These are phyloP conservation scores for Aythya fuligula DNA, from an alignment of 2,797 vertebrate genomes.

Conservation along the genomic window DNA sequence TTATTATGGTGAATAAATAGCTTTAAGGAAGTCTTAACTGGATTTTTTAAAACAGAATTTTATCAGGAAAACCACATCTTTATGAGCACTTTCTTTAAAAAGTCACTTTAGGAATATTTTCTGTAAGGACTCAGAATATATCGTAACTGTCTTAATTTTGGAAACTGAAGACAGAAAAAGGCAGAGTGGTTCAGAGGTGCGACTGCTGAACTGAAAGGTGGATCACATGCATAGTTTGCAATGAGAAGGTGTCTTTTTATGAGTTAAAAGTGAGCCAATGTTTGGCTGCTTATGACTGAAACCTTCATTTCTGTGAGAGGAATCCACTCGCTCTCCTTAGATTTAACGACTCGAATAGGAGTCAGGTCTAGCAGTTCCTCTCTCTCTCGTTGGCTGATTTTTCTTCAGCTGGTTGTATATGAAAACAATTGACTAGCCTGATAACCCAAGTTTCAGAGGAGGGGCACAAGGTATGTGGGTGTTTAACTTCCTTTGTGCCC, in stretches of 20 bases:
- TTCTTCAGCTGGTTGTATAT: not conserved
- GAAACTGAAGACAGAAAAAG: not conserved
- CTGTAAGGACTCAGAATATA: not conserved
- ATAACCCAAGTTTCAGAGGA: not conserved
- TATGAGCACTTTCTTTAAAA: not conserved
- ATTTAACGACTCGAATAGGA: not conserved
- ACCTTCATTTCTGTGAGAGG: not conserved
- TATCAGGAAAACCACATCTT: not conserved
- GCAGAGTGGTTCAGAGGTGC: not conserved
- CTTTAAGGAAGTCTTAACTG: not conserved
- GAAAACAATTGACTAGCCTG: not conserved
- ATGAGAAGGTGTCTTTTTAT: not conserved
- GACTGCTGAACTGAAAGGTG: not conserved
- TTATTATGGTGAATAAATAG: not conserved
- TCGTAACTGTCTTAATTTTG: not conserved
- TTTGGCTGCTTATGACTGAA: not conserved
- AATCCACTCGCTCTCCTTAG: not conserved
- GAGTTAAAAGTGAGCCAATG: not conserved
- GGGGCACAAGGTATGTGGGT: not conserved
- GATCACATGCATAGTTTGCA: not conserved
- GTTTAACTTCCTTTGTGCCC: not conserved
- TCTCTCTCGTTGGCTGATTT: not conserved
- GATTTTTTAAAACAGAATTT: not conserved
- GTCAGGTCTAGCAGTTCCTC: not conserved
- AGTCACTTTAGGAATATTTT: not conserved